Base-by-base conservation (phyloP, 2,888 invertebrate genomes). In the Stegophylla sp. region DNA sequence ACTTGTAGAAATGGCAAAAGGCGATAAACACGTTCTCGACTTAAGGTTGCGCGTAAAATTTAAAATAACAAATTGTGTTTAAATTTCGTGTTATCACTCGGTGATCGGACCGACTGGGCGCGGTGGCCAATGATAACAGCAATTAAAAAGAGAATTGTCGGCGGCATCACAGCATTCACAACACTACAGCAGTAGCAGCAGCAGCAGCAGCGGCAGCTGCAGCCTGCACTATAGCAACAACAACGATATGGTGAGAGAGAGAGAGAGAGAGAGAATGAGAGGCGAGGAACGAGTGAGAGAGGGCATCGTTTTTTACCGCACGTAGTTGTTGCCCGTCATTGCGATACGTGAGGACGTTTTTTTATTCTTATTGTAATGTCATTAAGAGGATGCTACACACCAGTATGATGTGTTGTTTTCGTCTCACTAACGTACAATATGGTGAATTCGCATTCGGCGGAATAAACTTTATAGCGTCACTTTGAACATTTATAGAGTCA, bases 11-110 rank as follows among this genome's bases (percentile, higher is more conserved):
- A 71, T 20, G 41, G n/a, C 20, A n/a, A 20, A 48, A 3, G 48
- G 17, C 61, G 48, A 26, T 28, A 15, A 23, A 71, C 34, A n/a
- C 59, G 61, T 45, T 15, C 0, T 5, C 48, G n/a, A 61, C n/a
- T 26, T 3, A 17, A 45, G 45, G 26, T 73, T n/a, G 26, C 73
- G 73, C 28, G 45, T 43, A 20, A 63, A 63, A 74, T 73, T 73
- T 48, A 15, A 61, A 61, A 79, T 13, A 17, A 69, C 45, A 59
- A 79, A 69, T 69, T 61, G 43, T 23, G 69, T 79, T 79, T 23
- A 61, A 69, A 79, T 59, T 79, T 53, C 48, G 34, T 61, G 69
- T 79, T 79, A 79, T 79, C 77, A 79, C 17, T 69, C 20, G 67
- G 59, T 34, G 48, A 34, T 28, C 10, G 69, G 5, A 79, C 69